Evolutionary conservation across 1,140 invertebrate species (phyloP).

Genomic region (Telenomus remus): DNA sequence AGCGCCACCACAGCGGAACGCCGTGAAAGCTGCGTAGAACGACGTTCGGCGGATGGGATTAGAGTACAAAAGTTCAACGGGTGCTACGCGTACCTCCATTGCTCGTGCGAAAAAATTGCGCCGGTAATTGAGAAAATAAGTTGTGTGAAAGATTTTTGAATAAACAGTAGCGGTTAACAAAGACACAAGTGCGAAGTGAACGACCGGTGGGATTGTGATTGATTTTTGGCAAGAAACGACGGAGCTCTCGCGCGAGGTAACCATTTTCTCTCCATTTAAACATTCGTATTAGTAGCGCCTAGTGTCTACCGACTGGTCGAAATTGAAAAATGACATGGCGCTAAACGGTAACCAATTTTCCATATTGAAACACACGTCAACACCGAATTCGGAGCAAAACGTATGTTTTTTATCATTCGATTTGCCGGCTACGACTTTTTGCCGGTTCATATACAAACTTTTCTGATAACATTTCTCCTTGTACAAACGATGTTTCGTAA

Average conservation of each 20-base stretch:
- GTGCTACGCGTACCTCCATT: constrained; percentile 8
- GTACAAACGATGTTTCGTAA: neutral
- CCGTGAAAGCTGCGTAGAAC: neutral
- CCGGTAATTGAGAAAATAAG: neutral
- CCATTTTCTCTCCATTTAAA: too few relatives aligned
- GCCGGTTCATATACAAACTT: neutral
- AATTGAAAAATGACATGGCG: too few relatives aligned
- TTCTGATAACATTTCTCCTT: neutral
- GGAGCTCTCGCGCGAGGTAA: too few relatives aligned
- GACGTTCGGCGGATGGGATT: neutral
- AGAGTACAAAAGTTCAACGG: constrained; percentile 6
- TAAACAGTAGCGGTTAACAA: neutral
- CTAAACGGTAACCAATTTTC: neutral
- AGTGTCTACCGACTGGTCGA: too few relatives aligned
- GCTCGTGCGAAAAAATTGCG: neutral
- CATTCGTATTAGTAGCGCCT: too few relatives aligned
- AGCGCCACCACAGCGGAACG: constrained; percentile 1
- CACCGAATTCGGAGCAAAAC: neutral
- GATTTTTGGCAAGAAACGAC: too few relatives aligned
- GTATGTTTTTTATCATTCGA: too few relatives aligned
- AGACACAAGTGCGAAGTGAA: too few relatives aligned
- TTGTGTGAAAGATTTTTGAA: constrained; percentile 1
- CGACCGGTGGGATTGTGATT: too few relatives aligned
- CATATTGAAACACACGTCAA: neutral
- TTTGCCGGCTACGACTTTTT: neutral